Base-by-base conservation (phyloP, 2,888 invertebrate genomes). In the Cremastobaeus sp. region DNA sequence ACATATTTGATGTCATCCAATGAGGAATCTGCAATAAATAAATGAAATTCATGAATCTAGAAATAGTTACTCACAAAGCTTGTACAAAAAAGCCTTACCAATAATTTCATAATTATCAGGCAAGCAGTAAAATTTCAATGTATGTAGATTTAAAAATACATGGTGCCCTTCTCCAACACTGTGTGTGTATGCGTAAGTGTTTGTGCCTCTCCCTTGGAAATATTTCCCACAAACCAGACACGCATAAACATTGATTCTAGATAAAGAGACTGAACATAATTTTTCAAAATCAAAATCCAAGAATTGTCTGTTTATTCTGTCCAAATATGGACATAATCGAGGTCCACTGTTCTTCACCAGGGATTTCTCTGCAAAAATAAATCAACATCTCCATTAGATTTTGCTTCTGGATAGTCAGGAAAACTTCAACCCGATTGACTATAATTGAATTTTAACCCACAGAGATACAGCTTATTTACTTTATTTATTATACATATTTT, bases 201-300 rank as follows among this genome's bases (percentile, higher is more conserved):
- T 98, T 4, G 95, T 96, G 0, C 99, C 99, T 84, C 99, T 92
- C 0, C 99, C 97, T 92, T 95, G 90, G 85, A 99, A 99, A 86
- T 99, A 99, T 89, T 99, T 99, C 14, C 99, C 99, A 88, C 99
- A 99, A 0, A 99, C 97, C 69, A 99, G 91, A 85, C 99, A 99
- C 4, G 99, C 99, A 88, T 99, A 99, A 25, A 99, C 99, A 90
- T 99, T 99, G 80, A 99, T 97, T 83, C 99, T 93, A 0, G 99
- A 99, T 74, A 99, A 88, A 0, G 99, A 99, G 30, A 99, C 95
- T 0, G 99, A 99, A 86, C 99, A 99, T 17, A 99, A 89, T 88
- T 99, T 99, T 88, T 99, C 99, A 89, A 99, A 99, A 89, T 99
- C 99, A 89, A 99, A 99, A 89, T 99, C 99, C 72, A 99, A 88